phyloP scores from a whole-genome alignment of 1,140 invertebrate genomes.

The Dendroctonus valens region DNA sequence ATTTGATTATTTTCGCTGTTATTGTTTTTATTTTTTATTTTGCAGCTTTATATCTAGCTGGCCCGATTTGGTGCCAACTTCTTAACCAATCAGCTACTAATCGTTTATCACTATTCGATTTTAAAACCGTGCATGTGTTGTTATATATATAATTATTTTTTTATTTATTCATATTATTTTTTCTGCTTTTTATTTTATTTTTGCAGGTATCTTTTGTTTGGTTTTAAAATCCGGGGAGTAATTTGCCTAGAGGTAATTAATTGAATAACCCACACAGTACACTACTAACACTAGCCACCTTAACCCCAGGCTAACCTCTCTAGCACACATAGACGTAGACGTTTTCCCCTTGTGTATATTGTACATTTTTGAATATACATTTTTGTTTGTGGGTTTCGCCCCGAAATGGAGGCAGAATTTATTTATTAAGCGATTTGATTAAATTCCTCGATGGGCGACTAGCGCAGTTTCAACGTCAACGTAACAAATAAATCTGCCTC shows the following conservation, averaged over 20 bases:
- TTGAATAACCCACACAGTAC: constrained; percentile 21
- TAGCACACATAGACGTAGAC: constrained; percentile 39
- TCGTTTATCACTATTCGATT: too few species aligned
- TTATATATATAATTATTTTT: constrained; percentile 27
- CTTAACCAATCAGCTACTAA: too few species aligned
- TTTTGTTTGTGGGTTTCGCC: constrained; percentile 13
- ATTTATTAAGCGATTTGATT: too few species aligned
- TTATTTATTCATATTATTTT: constrained; percentile 19
- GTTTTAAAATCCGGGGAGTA: constrained; percentile 31
- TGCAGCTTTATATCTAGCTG: neutral
- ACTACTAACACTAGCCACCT: constrained; percentile 35
- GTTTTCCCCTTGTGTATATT: constrained; percentile 38
- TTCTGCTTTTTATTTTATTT: constrained; percentile 36
- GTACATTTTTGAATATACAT: constrained; percentile 12
- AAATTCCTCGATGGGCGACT: too few species aligned
- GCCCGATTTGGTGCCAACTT: too few species aligned
- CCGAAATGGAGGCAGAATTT: too few species aligned
- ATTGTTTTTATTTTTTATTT: constrained; percentile 1
- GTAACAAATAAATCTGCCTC: constrained; percentile 1
- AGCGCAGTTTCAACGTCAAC: too few species aligned
- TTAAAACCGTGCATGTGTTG: too few species aligned
- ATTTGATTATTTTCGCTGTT: neutral
- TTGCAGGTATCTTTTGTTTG: constrained; percentile 36
- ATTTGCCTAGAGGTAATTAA: constrained; percentile 34
- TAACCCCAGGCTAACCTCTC: constrained; percentile 32